Evolutionary conservation across 2,113 vertebrate genomes (phyloP).

Genomic region (Trochalopteron elliotii): DNA sequence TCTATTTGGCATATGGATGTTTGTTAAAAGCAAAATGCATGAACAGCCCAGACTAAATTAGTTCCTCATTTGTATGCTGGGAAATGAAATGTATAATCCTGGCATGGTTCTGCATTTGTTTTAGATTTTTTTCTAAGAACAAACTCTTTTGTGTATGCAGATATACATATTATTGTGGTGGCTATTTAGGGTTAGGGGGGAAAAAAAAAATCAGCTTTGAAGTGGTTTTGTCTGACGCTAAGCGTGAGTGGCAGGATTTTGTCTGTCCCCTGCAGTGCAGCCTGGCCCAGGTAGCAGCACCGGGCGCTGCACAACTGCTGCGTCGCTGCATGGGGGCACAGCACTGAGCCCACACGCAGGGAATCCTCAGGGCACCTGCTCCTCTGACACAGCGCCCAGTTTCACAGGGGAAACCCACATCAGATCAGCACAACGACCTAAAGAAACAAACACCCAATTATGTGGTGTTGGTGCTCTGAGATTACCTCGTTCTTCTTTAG

Average conservation of each 20-base stretch:
- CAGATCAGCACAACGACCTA: fast-evolving
- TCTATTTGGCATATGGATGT: constrained; percentile 67
- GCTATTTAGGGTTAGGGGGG: background rate
- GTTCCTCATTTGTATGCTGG: constrained; percentile 55
- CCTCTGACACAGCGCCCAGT: background rate
- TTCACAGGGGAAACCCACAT: background rate
- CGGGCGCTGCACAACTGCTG: background rate
- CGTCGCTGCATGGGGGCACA: background rate
- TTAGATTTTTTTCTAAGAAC: constrained; percentile 40
- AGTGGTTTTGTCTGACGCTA: constrained; percentile 42
- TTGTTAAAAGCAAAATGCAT: constrained; percentile 64
- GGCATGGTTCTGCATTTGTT: constrained; percentile 15
- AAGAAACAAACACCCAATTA: fast-evolving
- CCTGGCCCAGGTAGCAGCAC: constrained; percentile 5
- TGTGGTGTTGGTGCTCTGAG: background rate
- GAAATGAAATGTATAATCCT: constrained; percentile 61
- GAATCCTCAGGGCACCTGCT: background rate
- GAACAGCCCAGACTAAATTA: constrained; percentile 64
- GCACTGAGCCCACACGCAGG: background rate
- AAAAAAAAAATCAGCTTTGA: background rate
- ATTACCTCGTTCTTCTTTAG: background rate
- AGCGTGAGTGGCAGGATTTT: constrained; percentile 52
- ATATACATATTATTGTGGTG: background rate
- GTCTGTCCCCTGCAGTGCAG: constrained; percentile 10
- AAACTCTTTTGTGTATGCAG: constrained; percentile 24